Percentiles rank a stretch among this genome's conserved stretches.
Evolutionary conservation across 2,797 vertebrate genomes (phyloP).

Genomic region (Vespertilio murinus): DNA sequence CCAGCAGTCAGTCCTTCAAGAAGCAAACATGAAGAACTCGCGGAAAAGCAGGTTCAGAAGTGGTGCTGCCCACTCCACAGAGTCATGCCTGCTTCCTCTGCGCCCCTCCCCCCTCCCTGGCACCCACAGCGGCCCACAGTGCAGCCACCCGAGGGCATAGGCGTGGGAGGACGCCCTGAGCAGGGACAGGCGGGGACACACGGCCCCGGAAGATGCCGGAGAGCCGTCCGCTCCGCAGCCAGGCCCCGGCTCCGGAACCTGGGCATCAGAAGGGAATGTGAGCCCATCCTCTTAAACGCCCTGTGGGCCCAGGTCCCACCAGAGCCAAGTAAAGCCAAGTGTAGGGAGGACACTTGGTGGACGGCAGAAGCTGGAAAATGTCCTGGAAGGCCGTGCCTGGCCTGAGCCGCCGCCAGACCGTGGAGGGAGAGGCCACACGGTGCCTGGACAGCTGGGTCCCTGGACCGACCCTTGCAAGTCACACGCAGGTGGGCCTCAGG

Average conservation of each 20-base stretch:
- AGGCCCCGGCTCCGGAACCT: not conserved
- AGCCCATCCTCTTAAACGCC: too few species aligned
- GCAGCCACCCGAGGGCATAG: fast-evolving
- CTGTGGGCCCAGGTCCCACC: not conserved
- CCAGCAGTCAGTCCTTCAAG: not conserved
- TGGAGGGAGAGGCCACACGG: not conserved
- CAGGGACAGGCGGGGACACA: too few species aligned
- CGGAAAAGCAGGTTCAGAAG: not conserved
- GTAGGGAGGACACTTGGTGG: not conserved
- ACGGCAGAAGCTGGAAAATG: fast-evolving
- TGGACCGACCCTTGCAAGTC: fast-evolving
- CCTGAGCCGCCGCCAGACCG: too few species aligned
- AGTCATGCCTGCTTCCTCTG: not conserved
- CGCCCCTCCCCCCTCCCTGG: fast-evolving
- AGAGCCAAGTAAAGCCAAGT: not conserved
- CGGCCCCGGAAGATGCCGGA: too few species aligned
- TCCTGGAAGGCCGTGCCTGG: not conserved
- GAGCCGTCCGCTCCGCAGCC: too few species aligned
- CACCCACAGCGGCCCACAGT: not conserved
- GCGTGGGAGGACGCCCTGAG: fast-evolving
- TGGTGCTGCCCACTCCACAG: fast-evolving
- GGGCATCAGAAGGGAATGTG: fast-evolving
- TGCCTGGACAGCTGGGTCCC: not conserved
- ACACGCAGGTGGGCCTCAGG: too few species aligned
- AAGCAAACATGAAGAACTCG: not conserved